Evolutionary conservation across 2,113 vertebrate genomes (phyloP).

Genomic region (Thymallus thymallus): DNA sequence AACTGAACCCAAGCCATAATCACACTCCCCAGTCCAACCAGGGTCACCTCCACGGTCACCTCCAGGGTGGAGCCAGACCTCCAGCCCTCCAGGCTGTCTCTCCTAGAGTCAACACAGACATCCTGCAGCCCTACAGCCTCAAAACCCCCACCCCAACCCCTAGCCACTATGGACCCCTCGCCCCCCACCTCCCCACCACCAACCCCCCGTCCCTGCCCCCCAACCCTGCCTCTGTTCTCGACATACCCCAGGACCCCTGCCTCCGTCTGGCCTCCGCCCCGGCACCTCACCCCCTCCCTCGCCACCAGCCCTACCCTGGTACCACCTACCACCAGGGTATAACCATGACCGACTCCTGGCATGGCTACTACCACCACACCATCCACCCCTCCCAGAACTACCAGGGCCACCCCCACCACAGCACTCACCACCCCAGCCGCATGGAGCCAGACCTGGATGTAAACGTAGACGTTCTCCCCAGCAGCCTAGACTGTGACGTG

Average conservation of each 20-base stretch:
- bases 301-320: slow-evolving; percentile 67
- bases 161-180: slow-evolving; percentile 78
- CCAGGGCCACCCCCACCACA: slow-evolving; percentile 67
- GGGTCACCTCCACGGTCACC: slow-evolving; percentile 49
- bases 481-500: slow-evolving; percentile 90
- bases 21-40: slow-evolving; percentile 43
- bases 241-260: slow-evolving; percentile 73
- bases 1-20: slow-evolving; percentile 52
- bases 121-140: slow-evolving; percentile 81
- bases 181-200: slow-evolving; percentile 74
- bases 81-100: slow-evolving; percentile 73
- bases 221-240: slow-evolving; percentile 69
- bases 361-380: slow-evolving; percentile 78
- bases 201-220: slow-evolving; percentile 64
- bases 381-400: slow-evolving; percentile 43
- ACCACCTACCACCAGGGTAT: slow-evolving; percentile 77
- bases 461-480: slow-evolving; percentile 88
- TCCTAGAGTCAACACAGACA: slow-evolving; percentile 75
- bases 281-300: slow-evolving; percentile 69
- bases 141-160: slow-evolving; percentile 52
- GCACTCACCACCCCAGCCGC: slow-evolving; percentile 72
- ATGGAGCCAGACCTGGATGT: slow-evolving; percentile 87
- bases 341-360: slow-evolving; percentile 82
- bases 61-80: slow-evolving; percentile 58
- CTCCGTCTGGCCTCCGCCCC: slow-evolving; percentile 69